Percentiles rank a stretch among this genome's conserved stretches.
Evolutionary conservation across 2,888 invertebrate genomes (phyloP).

Genomic region (Leucoptera coffeella): DNA sequence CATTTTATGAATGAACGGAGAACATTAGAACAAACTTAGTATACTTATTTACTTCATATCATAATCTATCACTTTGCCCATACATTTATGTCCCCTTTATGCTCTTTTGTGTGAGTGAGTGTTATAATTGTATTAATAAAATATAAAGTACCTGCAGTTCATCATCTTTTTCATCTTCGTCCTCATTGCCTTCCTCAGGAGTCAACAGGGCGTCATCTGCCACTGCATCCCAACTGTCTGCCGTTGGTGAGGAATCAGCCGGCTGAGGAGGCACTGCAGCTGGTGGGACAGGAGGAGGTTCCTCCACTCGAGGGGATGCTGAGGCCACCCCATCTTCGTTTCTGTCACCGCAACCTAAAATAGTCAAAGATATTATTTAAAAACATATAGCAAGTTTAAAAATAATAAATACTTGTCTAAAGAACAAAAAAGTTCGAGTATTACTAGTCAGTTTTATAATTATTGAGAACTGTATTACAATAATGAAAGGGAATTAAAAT

Average conservation of each 20-base stretch:
- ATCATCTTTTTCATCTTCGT: too few relatives aligned
- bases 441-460: neutral
- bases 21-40: too few relatives aligned
- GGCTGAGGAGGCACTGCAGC: slow-evolving; percentile 29
- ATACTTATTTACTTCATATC: too few relatives aligned
- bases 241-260: slow-evolving; percentile 50
- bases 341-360: slow-evolving; percentile 35
- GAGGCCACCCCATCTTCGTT: slow-evolving; percentile 43
- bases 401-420: neutral
- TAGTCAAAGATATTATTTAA: neutral
- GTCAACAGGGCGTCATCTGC: slow-evolving; percentile 76
- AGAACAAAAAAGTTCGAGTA: neutral
- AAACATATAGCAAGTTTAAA: neutral
- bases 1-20: too few relatives aligned
- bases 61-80: too few relatives aligned
- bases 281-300: slow-evolving; percentile 60
- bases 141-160: too few relatives aligned
- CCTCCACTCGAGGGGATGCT: slow-evolving; percentile 58
- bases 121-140: too few relatives aligned
- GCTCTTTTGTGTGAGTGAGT: too few relatives aligned
- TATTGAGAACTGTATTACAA: neutral
- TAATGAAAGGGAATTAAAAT: too few relatives aligned
- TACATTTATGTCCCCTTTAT: too few relatives aligned
- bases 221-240: slow-evolving; percentile 84
- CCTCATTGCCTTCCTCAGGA: slow-evolving; percentile 69